phyloP scores from a whole-genome alignment of 1,140 invertebrate species.

The Hirudo medicinalis region DNA sequence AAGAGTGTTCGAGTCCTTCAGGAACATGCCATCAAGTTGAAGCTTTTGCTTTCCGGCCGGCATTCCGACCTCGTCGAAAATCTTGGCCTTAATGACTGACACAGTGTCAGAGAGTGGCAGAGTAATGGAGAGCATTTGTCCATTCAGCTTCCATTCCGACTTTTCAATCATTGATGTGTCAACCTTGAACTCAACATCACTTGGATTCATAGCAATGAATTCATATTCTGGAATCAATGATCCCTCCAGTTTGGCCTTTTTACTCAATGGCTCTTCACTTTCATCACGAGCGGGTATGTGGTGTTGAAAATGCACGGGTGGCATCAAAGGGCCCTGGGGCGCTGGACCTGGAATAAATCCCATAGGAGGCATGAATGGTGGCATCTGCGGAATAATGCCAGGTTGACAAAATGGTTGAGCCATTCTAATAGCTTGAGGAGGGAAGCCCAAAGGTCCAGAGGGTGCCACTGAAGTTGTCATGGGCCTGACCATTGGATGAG shows the following conservation, averaged over 20 bases:
- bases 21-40: conserved; percentile 83
- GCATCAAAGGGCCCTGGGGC: conserved; percentile 22
- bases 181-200: conserved; percentile 63
- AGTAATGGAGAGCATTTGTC: conserved; percentile 67
- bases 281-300: conserved; percentile 36
- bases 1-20: conserved; percentile 87
- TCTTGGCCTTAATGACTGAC: conserved; percentile 69
- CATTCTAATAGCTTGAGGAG: conserved; percentile 17
- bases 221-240: conserved; percentile 72
- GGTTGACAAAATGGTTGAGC: neutral
- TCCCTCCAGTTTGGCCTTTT: conserved; percentile 81
- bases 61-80: conserved; percentile 78
- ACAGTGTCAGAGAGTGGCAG: conserved; percentile 66
- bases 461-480: too few relatives aligned
- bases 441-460: too few relatives aligned
- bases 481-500: too few relatives aligned
- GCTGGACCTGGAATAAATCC: conserved; percentile 19
- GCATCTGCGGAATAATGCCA: neutral
- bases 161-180: conserved; percentile 73
- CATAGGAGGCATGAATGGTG: conserved; percentile 5
- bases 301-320: neutral
- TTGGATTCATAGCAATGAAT: conserved; percentile 59
- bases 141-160: conserved; percentile 88
- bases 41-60: conserved; percentile 96
- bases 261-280: conserved; percentile 66